These are phyloP conservation scores for Glossophaga mutica DNA, from an alignment of 2,797 vertebrate species.

Conservation along the genomic window DNA sequence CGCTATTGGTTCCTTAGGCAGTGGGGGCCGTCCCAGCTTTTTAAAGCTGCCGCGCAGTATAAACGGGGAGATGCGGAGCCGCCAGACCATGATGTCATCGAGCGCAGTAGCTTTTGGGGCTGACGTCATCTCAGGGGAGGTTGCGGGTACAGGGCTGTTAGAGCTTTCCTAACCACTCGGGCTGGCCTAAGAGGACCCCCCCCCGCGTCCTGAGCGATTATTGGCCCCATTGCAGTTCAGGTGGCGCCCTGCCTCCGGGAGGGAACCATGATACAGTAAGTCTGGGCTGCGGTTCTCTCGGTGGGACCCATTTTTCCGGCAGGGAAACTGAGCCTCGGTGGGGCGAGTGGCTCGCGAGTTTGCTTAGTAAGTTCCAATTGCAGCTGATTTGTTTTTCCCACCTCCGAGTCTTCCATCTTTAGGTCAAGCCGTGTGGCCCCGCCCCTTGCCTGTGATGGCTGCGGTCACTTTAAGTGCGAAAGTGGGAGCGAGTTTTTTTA, in stretches of 20 bases:
- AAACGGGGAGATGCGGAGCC: neutral
- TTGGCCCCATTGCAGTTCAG: neutral
- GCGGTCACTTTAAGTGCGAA: conserved; percentile 31
- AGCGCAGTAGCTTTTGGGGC: neutral
- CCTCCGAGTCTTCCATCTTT: neutral
- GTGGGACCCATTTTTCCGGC: neutral
- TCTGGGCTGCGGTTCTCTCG: neutral
- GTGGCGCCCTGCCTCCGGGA: neutral
- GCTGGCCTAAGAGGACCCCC: neutral
- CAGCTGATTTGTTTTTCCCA: neutral
- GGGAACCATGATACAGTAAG: conserved; percentile 57
- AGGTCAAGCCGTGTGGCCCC: neutral
- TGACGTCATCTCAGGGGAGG: conserved; percentile 68
- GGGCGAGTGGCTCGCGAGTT: neutral
- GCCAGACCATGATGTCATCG: conserved; percentile 65
- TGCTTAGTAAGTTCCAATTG: neutral
- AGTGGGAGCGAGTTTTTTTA: neutral
- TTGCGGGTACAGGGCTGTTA: neutral
- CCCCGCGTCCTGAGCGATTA: neutral
- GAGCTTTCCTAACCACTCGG: neutral
- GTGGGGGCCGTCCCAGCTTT: neutral
- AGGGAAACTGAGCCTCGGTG: neutral
- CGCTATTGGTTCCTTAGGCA: conserved; percentile 52
- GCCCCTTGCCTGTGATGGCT: conserved; percentile 6
- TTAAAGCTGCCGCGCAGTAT: conserved; percentile 67